Base-by-base conservation (phyloP, 64 coral and sea anemone genomes). In the Astreopora myriophthalma region DNA sequence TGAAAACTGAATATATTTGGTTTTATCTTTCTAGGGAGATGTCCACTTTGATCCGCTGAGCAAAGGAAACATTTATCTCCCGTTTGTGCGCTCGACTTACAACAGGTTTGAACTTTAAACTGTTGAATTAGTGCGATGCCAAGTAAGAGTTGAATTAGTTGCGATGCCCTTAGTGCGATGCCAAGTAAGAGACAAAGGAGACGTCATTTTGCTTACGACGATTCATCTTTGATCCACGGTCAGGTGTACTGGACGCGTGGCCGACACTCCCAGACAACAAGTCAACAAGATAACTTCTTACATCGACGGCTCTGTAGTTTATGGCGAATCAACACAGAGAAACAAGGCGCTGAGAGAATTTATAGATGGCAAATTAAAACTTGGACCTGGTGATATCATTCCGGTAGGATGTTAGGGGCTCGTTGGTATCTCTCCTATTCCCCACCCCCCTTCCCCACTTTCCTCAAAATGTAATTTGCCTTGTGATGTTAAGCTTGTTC, bases 251-350 rank as follows among this genome's bases (percentile, higher is more conserved):
- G 92, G 95, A 0, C 80, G 95, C 8, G 22, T 8, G 0, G 20
- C 92, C 29, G 39, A 80, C 22, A 72, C 51, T 3, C 92, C 91
- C 8, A 88, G 95, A 25, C 87, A 98, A 73, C 95, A 94, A 57
- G 64, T 98, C 51, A 98, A 98, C 61, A 93, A 87, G 48, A 90
- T 98, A 40, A 94, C 92, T 0, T 98, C 95, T 19, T 98, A 88
- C 44, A 98, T 98, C 49, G 95, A 98, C 82, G 95, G 95, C 13
- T 94, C 91, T 1, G 84, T 94, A 0, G 92, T 98, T 67, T 98
- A 98, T 74, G 95, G 95, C 16, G 88, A 91, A 71, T 87, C 71
- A 13, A 66, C 69, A 74, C 20, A 19, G 1, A 98, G 95, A 67
- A 87, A 84, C 48, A 86, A 23, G 2, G 42, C 85, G 26, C 74